Evolutionary conservation across 2,888 invertebrate genomes (phyloP).

Genomic region (Tetrapedia diversipes): DNA sequence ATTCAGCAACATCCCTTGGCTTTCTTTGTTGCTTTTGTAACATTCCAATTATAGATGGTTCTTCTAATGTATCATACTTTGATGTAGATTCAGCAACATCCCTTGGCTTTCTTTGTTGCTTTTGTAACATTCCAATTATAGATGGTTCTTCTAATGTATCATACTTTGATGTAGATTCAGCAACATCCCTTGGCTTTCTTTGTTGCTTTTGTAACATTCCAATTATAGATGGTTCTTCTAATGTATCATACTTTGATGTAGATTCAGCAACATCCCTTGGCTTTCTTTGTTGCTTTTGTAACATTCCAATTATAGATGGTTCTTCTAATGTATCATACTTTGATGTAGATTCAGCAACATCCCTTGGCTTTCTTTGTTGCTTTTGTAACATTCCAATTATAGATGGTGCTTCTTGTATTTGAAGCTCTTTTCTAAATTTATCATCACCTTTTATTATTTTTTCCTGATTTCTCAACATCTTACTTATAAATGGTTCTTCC

Average conservation of each 20-base stretch:
- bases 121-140: background rate
- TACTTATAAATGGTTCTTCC: background rate
- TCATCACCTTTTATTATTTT: background rate
- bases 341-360: background rate
- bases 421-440: background rate
- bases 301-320: background rate
- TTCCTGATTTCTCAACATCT: background rate
- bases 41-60: background rate
- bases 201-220: no score
- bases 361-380: rapidly evolving
- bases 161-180: no score
- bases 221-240: no score
- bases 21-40: background rate
- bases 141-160: background rate
- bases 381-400: background rate
- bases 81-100: background rate
- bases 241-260: no score
- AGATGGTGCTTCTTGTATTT: background rate
- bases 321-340: background rate
- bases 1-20: background rate
- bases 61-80: rapidly evolving
- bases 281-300: no score
- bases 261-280: no score
- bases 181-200: no score
- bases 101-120: rapidly evolving